Percentiles rank a stretch among this genome's conserved stretches.
Evolutionary conservation across 2,888 invertebrate genomes (phyloP).

Genomic region (Tipula unca): DNA sequence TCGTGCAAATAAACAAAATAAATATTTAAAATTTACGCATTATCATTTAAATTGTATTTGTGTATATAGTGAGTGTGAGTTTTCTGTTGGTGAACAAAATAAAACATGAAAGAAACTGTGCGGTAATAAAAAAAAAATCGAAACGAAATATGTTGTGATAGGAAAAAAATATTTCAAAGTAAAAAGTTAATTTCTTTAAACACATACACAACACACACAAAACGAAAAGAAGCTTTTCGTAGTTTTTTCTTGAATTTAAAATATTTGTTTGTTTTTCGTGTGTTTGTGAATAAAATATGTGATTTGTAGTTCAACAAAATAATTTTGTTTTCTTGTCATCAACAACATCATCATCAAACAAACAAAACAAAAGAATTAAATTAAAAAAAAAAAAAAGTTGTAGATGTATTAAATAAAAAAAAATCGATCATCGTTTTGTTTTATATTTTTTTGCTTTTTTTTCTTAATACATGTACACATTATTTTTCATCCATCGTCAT

Average conservation of each 20-base stretch:
- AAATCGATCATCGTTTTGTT: conserved; percentile 18
- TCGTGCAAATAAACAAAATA: background rate
- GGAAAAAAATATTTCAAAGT: background rate
- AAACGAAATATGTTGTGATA: conserved; percentile 8
- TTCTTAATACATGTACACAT: background rate
- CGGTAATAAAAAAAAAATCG: background rate
- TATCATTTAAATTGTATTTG: background rate
- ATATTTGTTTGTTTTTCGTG: background rate
- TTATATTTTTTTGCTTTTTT: conserved; percentile 9
- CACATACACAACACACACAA: background rate
- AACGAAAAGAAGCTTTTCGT: background rate
- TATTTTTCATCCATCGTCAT: conserved; percentile 15
- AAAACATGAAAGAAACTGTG: background rate
- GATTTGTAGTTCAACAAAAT: background rate
- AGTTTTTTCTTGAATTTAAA: background rate
- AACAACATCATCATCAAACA: conserved; percentile 9
- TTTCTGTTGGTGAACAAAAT: background rate
- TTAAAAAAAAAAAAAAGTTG: background rate
- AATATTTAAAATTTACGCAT: background rate
- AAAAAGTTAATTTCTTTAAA: background rate
- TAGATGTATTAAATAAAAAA: conserved; percentile 9
- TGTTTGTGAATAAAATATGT: background rate
- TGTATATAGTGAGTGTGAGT: background rate
- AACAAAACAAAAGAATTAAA: conserved; percentile 8
- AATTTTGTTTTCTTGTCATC: conserved; percentile 16